phyloP scores from a whole-genome alignment of 2,888 invertebrate species.

The Cheilosia vernalis region DNA sequence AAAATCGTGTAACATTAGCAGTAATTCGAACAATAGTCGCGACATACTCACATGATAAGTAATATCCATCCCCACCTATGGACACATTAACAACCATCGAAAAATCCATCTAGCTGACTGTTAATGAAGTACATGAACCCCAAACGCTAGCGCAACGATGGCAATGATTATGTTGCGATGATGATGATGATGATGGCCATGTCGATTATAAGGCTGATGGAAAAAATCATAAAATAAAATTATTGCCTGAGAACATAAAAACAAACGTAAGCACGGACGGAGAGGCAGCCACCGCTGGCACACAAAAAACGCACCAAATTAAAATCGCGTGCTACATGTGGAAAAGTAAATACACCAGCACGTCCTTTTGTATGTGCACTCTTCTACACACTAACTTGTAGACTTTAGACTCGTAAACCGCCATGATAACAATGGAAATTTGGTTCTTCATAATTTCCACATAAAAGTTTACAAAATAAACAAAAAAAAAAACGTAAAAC shows the following conservation, averaged over 20 bases:
- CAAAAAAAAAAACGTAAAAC: constrained; percentile 25
- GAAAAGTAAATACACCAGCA: constrained; percentile 55
- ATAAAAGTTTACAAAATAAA: constrained; percentile 45
- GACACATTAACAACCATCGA: no score
- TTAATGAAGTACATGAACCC: constrained; percentile 42
- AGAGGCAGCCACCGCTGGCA: not conserved
- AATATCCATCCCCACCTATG: no score
- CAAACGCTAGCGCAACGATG: constrained; percentile 38
- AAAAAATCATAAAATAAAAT: constrained; percentile 68
- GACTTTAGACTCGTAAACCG: constrained; percentile 38
- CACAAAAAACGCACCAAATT: constrained; percentile 51
- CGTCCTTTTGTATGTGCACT: constrained; percentile 29
- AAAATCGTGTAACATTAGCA: constrained; percentile 1
- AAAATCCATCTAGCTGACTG: constrained; percentile 40
- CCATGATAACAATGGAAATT: constrained; percentile 65
- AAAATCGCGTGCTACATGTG: constrained; percentile 69
- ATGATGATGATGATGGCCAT: constrained; percentile 58
- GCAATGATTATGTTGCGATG: constrained; percentile 59
- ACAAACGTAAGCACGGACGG: constrained; percentile 35
- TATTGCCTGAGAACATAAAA: constrained; percentile 65
- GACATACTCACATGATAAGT: no score
- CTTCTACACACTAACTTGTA: constrained; percentile 22
- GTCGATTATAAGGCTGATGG: constrained; percentile 64
- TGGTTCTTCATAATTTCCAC: constrained; percentile 63
- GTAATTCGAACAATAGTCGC: constrained; percentile 16